Conservation (phyloP, 2,888 invertebrate species). For the Operophtera brumata region DNA sequence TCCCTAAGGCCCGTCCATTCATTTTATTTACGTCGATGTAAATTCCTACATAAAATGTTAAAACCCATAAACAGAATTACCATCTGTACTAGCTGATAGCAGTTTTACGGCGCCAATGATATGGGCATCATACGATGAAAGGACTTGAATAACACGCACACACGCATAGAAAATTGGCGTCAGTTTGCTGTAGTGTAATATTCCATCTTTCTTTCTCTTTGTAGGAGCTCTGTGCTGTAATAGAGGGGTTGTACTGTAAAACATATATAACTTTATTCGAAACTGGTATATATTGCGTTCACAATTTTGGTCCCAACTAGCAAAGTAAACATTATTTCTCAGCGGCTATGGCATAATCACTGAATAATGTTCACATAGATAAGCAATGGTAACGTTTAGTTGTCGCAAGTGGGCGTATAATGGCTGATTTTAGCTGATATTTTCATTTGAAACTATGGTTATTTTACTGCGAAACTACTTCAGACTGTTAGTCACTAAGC, state of each 20-base stretch:
- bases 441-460: conserved; percentile 49
- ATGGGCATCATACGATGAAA: conserved; percentile 4
- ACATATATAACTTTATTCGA: too few relatives aligned
- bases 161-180: too few relatives aligned
- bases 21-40: too few relatives aligned
- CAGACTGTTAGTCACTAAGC: neutral
- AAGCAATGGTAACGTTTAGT: conserved; percentile 42
- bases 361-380: conserved; percentile 34
- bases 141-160: too few relatives aligned
- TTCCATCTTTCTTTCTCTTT: too few relatives aligned
- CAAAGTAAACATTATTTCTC: conserved; percentile 1
- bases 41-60: conserved; percentile 36
- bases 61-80: conserved; percentile 39
- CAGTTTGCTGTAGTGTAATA: too few relatives aligned
- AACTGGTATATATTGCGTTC: too few relatives aligned
- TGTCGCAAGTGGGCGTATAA: conserved; percentile 53
- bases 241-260: too few relatives aligned
- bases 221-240: too few relatives aligned
- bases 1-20: too few relatives aligned
- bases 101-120: conserved; percentile 37
- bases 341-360: conserved; percentile 10
- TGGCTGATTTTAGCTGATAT: conserved; percentile 51
- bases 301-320: neutral
- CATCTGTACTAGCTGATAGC: conserved; percentile 31
- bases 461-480: conserved; percentile 29